A percentile compares a stretch with the other conserved stretches of the same genome.
phyloP scores from a whole-genome alignment of 2,113 vertebrate genomes.

The Amia ocellicauda region DNA sequence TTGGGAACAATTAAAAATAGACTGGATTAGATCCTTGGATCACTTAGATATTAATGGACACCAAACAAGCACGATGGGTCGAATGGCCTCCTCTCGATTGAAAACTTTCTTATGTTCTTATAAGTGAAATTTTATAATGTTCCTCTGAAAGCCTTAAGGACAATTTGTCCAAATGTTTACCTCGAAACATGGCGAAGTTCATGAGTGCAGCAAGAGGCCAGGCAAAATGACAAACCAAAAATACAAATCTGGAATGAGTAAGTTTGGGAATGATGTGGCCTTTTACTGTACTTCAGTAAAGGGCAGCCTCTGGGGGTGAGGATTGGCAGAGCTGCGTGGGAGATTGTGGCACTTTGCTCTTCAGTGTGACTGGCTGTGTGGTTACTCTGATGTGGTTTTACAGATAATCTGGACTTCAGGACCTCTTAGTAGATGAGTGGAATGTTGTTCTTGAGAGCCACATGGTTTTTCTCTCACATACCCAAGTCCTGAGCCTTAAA shows the following conservation, averaged over 20 bases:
- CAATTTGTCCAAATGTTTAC: conserved; percentile 7
- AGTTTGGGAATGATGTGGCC: background rate
- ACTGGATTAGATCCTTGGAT: no score
- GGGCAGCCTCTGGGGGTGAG: background rate
- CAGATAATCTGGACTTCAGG: background rate
- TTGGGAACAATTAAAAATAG: no score
- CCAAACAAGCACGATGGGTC: no score
- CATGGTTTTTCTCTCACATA: no score
- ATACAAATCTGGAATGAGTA: background rate
- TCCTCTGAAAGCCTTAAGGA: no score
- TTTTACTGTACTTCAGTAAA: background rate
- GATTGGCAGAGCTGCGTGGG: background rate
- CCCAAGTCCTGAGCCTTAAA: no score
- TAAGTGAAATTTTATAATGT: no score
- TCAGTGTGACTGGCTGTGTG: no score
- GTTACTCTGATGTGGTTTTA: background rate
- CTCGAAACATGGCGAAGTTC: conserved; percentile 9
- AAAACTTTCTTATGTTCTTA: no score
- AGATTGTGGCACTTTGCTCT: background rate
- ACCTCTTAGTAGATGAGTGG: background rate
- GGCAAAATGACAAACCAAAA: background rate
- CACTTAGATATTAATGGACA: no score
- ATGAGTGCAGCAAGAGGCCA: background rate
- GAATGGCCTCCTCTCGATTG: no score
- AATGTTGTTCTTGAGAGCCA: no score